Base-by-base conservation (phyloP, 53 echinoderm and acorn worm species). In the Echinometra lucunter region DNA sequence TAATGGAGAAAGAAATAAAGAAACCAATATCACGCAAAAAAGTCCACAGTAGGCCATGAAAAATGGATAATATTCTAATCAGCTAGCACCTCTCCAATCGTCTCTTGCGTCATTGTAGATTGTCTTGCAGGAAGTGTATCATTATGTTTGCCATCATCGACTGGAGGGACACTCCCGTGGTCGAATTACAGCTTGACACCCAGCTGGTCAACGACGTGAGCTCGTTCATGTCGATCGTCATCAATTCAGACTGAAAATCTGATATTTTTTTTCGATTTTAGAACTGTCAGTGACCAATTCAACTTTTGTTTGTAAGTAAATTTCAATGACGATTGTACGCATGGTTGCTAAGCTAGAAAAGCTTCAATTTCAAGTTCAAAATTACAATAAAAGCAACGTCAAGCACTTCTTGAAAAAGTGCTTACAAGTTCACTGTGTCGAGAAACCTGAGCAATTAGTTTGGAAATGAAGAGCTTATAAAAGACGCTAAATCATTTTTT, bases 201-300 rank as follows among this genome's bases (percentile, higher is more conserved):
- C 78, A 40, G 72, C 78, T 78, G 78, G 78, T 78, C 78, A 78
- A 40, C 78, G 42, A 3, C 23, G 21, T 78, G 42, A 78, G 78
- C 78, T 78, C 78, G 19, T 8, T 19, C 42, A 78, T 21, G 42
- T 78, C 78, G 78, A 78, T 42, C 42, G 21, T 19, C 38, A 38
- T 16, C 2, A 38, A 78, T 78, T 78, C 42, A 78, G 78, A 44
- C 21, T 38, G 38, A 38, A 37, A 37, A 75, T 78, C 78, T 38
- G 9, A 78, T 40, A 78, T 11, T 19, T 78, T n/a, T n/a, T 78
- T 40, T 78, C 35, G 78, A 78, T 78, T 35, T 72, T 7, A 78
- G 38, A 78, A 78, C 78, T 78, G 38, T 40, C 78, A 19, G 21
- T 78, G 2, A 40, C 38, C 44, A 53, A 53, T 53, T 53, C 53